Percentiles rank a stretch among this genome's conserved stretches.
Evolutionary conservation across 1,140 invertebrate species (phyloP).

Genomic region (Thalassaphorura encarpata): DNA sequence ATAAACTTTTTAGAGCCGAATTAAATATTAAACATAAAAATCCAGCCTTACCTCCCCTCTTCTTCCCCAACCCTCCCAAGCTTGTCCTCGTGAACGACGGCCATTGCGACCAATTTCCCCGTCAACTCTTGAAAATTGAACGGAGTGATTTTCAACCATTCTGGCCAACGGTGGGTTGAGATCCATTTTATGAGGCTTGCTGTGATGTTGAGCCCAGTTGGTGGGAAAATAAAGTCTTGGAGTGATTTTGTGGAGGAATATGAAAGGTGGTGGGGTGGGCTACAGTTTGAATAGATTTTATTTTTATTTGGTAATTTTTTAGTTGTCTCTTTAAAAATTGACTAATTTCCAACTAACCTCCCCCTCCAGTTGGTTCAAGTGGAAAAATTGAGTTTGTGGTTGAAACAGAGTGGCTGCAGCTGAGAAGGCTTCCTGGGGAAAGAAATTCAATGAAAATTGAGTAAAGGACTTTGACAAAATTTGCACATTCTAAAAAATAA

Average conservation of each 20-base stretch:
- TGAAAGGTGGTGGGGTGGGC: conserved; percentile 5
- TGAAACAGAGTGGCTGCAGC: conserved; percentile 64
- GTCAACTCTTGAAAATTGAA: conserved; percentile 70
- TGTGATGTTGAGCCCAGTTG: conserved; percentile 8
- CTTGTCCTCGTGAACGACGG: conserved; percentile 78
- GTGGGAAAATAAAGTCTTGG: conserved; percentile 3
- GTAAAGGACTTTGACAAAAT: too few species aligned
- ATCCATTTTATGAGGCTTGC: conserved; percentile 56
- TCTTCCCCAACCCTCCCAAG: conserved; percentile 65
- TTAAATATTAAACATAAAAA: conserved; percentile 10
- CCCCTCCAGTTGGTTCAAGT: conserved; percentile 39
- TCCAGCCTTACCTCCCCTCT: conserved; percentile 52
- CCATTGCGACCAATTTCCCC: conserved; percentile 76
- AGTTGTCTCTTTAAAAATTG: background rate
- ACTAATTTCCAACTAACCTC: conserved; percentile 16
- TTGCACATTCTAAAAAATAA: background rate
- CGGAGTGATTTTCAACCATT: conserved; percentile 75
- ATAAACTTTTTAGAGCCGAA: conserved; percentile 11
- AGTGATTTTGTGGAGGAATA: conserved; percentile 16
- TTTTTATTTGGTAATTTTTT: conserved; percentile 19
- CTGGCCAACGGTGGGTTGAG: conserved; percentile 76
- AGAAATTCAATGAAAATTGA: too few species aligned
- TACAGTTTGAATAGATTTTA: conserved; percentile 7
- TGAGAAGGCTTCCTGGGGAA: conserved; percentile 59
- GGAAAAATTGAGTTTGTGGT: conserved; percentile 75